Evolutionary conservation across 2,888 invertebrate species (phyloP), one percentile per base, ranked within the genome.

Genomic region (Trichacis sp.): DNA sequence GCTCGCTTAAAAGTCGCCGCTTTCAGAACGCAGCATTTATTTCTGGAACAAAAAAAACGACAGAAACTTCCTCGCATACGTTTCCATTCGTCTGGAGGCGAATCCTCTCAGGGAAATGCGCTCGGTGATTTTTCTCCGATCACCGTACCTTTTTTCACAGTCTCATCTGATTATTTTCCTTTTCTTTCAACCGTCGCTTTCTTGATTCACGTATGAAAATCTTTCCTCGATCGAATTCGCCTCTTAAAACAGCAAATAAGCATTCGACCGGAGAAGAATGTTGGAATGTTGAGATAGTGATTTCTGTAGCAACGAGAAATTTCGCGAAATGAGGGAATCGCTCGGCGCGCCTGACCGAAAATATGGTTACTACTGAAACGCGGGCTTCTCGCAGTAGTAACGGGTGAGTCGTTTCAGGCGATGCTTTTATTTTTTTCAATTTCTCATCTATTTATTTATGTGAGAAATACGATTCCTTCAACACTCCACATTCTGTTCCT

Each of bases 381-480:
- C n/a, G n/a, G n/a, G n/a, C n/a, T n/a, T n/a, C n/a, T n/a, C 48
- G 20, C 40, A 58, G 52, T 59, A 48, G 53, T 12, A 18, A 33
- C 38, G 59, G 33, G 47, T 42, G 48, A 54, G 43, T 60, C 42
- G 42, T 42, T 48, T 60, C 60, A 53, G 53, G 53, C 60, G 43
- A 43, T 33, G 29, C 6, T 38, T 36, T 52, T 54, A 54, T 60
- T 53, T 45, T 59, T 53, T 43, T 15, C 29, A 17, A 49, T 49
- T 45, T 59, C 36, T 43, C 30, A 15, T 33, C 18, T 38, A 19
- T 43, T 30, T 43, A 50, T 50, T 43, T 50, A 57, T 51, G 51
- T 51, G 57, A 11, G 33, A 33, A 33, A 33, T 33, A 2, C 33
- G n/a, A n/a, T n/a, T n/a, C 11, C 4, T 24, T 24, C 24, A 24